Percentiles rank a stretch among this genome's conserved stretches.
Evolutionary conservation across 2,797 vertebrate genomes (phyloP).

Genomic region (Anas bahamensis): DNA sequence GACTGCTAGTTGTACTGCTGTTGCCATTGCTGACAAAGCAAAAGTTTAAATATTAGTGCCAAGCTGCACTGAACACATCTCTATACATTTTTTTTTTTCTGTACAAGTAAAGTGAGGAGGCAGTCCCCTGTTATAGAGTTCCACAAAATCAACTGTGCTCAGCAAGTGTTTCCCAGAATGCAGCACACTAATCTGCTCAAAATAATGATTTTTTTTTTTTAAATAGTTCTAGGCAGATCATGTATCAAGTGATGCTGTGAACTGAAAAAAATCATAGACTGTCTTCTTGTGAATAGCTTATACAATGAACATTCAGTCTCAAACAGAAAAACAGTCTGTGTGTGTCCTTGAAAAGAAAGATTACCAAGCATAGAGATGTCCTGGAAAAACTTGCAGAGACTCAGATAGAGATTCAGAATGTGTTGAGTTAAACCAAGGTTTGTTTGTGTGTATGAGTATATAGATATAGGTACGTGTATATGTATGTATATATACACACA

Average conservation of each 20-base stretch:
- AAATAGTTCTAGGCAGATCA: not conserved
- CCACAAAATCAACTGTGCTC: not conserved
- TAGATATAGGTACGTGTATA: no score
- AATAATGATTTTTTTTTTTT: not conserved
- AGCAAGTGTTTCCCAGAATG: constrained; percentile 11
- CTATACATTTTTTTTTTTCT: constrained; percentile 4
- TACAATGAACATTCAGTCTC: not conserved
- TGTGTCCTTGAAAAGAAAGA: not conserved
- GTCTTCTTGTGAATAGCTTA: not conserved
- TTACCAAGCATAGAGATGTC: not conserved
- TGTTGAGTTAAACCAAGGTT: not conserved
- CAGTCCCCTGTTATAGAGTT: not conserved
- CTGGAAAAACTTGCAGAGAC: not conserved
- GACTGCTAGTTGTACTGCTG: constrained; percentile 93
- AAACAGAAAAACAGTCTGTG: not conserved
- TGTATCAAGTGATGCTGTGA: not conserved
- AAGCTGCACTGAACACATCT: constrained; percentile 47
- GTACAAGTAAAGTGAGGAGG: not conserved
- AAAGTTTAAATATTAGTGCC: constrained; percentile 83
- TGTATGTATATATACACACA: no score
- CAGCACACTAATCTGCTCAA: not conserved
- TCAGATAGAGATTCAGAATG: not conserved
- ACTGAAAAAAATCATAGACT: not conserved
- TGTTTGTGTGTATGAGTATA: not conserved
- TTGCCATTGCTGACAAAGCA: constrained; percentile 92